Evolutionary conservation across 2,888 invertebrate species (phyloP), one percentile per base, ranked within the genome.

Genomic region (Mantis religiosa): DNA sequence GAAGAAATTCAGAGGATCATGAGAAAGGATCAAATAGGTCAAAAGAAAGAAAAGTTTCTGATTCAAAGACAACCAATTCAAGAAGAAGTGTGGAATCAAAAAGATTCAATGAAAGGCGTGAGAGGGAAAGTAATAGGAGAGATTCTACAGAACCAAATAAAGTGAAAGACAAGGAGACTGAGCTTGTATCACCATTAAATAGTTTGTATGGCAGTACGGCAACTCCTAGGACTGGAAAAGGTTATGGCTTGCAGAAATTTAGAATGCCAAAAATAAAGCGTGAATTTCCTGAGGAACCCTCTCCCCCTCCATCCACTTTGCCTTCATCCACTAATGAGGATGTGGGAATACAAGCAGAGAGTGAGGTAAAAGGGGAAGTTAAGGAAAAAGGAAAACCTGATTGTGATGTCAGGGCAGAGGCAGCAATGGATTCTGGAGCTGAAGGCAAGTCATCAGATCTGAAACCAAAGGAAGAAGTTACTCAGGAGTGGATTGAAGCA

Each of bases 231-330:
- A 93, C 93, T 15, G 93, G 93, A 4, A 93, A 93, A 90, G 94
- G 94, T 2, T 93, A 94, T 90, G 94, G 94, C 8, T 91, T 94
- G 27, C 94, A 94, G 89, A 94, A 93, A 30, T 95, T 94, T 90
- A 94, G 94, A 91, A 95, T 95, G 89, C 95, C 95, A 0, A 95
- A 94, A 91, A 92, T 93, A 84, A 93, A 93, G 89, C 93, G 92
- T 28, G 88, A 88, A 54, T 28, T 88, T 30, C 54, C 54, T 20
- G 20, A 71, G 3, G 54, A 71, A 71, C 41, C 86, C 15, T 86
- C 88, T 81, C 86, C 81, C 7, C 41, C 83, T n/a, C 91, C 92
- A 15, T 91, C 91, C 7, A 47, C 83, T 12, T 84, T 88, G 81
- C 84, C 89, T 27, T 82, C 89, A 14, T 89, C 71, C 34, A 25